phyloP scores from a whole-genome alignment of 2,888 invertebrate genomes.

The Idaea aversata region DNA sequence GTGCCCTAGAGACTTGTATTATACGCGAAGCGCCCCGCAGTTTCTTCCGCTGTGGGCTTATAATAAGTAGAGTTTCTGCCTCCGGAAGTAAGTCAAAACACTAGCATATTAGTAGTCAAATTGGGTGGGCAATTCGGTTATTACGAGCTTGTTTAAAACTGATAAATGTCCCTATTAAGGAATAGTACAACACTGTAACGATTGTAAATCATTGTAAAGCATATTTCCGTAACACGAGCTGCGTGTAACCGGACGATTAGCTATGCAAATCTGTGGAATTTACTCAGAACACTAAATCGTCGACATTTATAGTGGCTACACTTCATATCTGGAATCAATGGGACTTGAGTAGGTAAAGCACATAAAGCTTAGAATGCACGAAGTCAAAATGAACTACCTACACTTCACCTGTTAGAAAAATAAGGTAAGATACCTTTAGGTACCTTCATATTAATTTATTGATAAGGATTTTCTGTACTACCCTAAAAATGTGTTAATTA shows the following conservation, averaged over 20 bases:
- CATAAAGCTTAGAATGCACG: too few relatives aligned
- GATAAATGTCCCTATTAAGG: slow-evolving; percentile 45
- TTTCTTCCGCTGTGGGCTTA: too few relatives aligned
- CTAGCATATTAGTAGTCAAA: background rate
- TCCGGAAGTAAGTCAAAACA: background rate
- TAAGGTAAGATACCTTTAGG: too few relatives aligned
- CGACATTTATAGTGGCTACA: slow-evolving; percentile 20
- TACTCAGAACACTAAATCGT: slow-evolving; percentile 53
- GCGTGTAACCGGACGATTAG: slow-evolving; percentile 59
- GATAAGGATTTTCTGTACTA: too few relatives aligned
- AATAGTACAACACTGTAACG: slow-evolving; percentile 20
- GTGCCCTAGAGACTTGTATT: too few relatives aligned
- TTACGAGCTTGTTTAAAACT: slow-evolving; percentile 40
- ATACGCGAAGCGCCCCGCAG: too few relatives aligned
- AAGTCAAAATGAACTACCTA: too few relatives aligned
- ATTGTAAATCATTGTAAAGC: slow-evolving; percentile 58
- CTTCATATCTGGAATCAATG: slow-evolving; percentile 16
- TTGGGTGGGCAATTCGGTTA: slow-evolving; percentile 5
- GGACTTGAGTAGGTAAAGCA: too few relatives aligned
- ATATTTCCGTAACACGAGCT: slow-evolving; percentile 51
- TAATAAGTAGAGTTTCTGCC: background rate
- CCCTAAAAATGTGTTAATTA: too few relatives aligned
- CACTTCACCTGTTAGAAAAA: too few relatives aligned
- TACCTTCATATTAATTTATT: too few relatives aligned
- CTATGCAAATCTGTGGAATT: slow-evolving; percentile 61